Conservation (phyloP, 37 sponge, comb jelly and placozoan genomes). For the Cliona cf. orientalis region DNA sequence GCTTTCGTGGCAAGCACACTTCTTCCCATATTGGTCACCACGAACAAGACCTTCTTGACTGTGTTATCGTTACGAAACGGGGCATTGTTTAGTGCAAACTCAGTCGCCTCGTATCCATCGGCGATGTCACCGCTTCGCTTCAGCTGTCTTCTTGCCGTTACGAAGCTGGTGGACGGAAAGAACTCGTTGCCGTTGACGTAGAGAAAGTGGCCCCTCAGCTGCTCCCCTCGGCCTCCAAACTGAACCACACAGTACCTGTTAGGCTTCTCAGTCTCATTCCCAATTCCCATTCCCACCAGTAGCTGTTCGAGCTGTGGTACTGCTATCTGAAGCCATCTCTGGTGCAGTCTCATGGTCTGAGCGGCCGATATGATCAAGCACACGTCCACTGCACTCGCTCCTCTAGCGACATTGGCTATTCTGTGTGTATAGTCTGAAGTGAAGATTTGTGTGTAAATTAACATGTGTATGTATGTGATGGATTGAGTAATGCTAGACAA, state of each 20-base stretch:
- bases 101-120: slow-evolving; percentile 58
- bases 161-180: slow-evolving; percentile 1
- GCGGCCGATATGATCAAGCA: slow-evolving; percentile 39
- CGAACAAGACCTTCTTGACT: slow-evolving; percentile 9
- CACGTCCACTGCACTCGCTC: slow-evolving; percentile 38
- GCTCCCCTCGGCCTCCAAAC: slow-evolving; percentile 37
- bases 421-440: slow-evolving; percentile 12
- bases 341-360: not conserved
- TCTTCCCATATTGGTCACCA: slow-evolving; percentile 36
- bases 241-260: slow-evolving; percentile 58
- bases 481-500: no score
- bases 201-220: slow-evolving; percentile 1
- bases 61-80: slow-evolving; percentile 32
- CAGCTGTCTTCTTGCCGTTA: slow-evolving; percentile 26
- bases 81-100: slow-evolving; percentile 25
- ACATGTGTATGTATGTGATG: no score
- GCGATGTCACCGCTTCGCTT: not conserved
- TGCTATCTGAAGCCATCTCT: slow-evolving; percentile 45
- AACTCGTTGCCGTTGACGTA: slow-evolving; percentile 19
- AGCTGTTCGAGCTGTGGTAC: slow-evolving; percentile 23
- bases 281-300: slow-evolving; percentile 21
- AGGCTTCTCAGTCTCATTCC: not conserved
- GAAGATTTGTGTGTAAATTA: no score
- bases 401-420: not conserved
- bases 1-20: not conserved